Percentiles rank a stretch among this genome's conserved stretches.
phyloP scores from a whole-genome alignment of 2,888 invertebrate genomes.

The Girardia tigrina region DNA sequence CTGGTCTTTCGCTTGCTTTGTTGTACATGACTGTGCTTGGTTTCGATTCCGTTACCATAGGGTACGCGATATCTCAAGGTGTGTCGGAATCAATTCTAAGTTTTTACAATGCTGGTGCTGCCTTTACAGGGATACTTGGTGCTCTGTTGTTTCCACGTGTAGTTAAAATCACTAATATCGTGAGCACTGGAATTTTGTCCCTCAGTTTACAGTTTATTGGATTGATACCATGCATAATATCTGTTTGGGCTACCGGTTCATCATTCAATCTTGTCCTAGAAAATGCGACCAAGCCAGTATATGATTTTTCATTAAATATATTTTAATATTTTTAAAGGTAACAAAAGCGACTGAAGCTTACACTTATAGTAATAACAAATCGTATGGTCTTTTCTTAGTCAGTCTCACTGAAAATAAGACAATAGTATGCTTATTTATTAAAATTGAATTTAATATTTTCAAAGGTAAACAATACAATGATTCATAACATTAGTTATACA shows the following conservation, averaged over 20 bases:
- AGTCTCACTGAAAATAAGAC: no score
- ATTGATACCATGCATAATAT: neutral
- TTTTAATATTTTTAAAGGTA: no score
- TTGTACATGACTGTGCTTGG: neutral
- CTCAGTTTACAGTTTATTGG: neutral
- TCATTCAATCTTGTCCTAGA: neutral
- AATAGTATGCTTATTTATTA: no score
- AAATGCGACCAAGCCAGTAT: no score
- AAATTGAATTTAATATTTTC: no score
- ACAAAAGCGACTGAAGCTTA: no score
- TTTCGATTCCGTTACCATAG: neutral
- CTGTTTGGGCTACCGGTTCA: neutral
- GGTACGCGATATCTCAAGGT: neutral
- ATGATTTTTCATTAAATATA: no score
- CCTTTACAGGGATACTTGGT: neutral
- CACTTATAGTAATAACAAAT: no score
- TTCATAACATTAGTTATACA: no score
- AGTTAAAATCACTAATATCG: neutral
- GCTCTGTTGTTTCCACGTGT: neutral
- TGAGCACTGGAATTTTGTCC: neutral
- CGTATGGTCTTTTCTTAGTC: no score
- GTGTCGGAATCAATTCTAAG: neutral
- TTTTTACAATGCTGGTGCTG: neutral
- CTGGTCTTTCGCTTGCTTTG: neutral
- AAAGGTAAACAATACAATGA: no score